Conservation (phyloP, 2,113 vertebrate genomes). For the Myotis lucifugus region DNA sequence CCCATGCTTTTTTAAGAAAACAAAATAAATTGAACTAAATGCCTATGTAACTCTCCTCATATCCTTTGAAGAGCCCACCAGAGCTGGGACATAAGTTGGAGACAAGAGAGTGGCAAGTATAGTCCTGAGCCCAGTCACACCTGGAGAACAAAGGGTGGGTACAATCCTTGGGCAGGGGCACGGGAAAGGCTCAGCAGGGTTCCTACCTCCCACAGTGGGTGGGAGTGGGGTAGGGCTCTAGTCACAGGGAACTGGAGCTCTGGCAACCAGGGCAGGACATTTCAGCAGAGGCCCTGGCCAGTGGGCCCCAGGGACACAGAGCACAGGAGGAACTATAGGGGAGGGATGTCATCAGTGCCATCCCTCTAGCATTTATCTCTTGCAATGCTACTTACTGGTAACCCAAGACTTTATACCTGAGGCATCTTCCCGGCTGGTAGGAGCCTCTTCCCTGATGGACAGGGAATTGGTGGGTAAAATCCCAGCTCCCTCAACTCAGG, state of each 20-base stretch:
- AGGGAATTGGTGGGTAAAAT: fast-evolving
- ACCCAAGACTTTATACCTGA: not conserved
- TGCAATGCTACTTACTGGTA: no score
- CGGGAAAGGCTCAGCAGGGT: not conserved
- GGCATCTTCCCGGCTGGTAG: not conserved
- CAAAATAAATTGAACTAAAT: not conserved
- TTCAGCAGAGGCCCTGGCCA: not conserved
- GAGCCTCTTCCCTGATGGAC: no score
- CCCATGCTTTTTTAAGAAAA: not conserved
- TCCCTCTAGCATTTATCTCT: no score
- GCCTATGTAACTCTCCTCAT: not conserved
- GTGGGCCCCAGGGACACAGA: not conserved
- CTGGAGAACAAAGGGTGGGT: not conserved
- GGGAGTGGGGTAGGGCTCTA: not conserved
- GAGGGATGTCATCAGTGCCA: fast-evolving
- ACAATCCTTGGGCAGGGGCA: not conserved
- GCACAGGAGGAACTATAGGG: fast-evolving
- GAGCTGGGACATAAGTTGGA: not conserved
- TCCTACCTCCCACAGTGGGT: not conserved
- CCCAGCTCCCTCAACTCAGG: not conserved
- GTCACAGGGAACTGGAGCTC: not conserved
- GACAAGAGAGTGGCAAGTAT: not conserved
- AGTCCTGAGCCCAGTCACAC: not conserved
- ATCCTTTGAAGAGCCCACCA: not conserved
- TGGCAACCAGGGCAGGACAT: not conserved